These are phyloP conservation scores for Cynodonichthys magdalenae DNA, from an alignment of 2,797 vertebrate genomes.

Conservation along the genomic window DNA sequence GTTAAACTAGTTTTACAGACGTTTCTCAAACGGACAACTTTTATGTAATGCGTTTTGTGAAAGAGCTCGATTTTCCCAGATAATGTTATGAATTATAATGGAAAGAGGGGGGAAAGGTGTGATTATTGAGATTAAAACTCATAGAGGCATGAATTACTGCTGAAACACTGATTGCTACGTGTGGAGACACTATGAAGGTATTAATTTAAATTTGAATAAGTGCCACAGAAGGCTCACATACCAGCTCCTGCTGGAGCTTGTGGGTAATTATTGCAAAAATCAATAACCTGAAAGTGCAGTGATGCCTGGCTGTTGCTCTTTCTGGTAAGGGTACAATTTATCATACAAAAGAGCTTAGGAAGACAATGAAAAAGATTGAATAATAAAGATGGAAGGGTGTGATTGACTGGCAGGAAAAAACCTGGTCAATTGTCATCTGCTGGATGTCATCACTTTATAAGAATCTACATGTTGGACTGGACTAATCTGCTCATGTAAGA, in stretches of 20 bases:
- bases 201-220: conserved; percentile 67
- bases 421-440: conserved; percentile 18
- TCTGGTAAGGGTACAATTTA: conserved; percentile 34
- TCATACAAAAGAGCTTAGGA: conserved; percentile 18
- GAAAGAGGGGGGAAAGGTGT: conserved; percentile 43
- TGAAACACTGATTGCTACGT: conserved; percentile 49
- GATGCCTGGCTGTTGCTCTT: conserved; percentile 50
- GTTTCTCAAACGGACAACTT: conserved; percentile 40
- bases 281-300: conserved; percentile 54
- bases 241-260: conserved; percentile 49
- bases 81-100: conserved; percentile 56
- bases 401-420: conserved; percentile 15
- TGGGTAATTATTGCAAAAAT: conserved; percentile 74
- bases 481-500: conserved; percentile 27
- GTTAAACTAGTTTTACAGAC: conserved; percentile 49
- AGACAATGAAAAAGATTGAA: conserved; percentile 19
- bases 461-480: conserved; percentile 30
- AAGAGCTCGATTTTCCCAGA: conserved; percentile 48
- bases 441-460: conserved; percentile 13
- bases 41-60: conserved; percentile 46
- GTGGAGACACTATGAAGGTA: conserved; percentile 40
- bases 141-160: conserved; percentile 38
- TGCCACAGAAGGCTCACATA: conserved; percentile 45
- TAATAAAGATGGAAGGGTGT: conserved; percentile 36
- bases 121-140: conserved; percentile 68